phyloP scores from a whole-genome alignment of 2,888 invertebrate species.

The Sicus ferrugineus region DNA sequence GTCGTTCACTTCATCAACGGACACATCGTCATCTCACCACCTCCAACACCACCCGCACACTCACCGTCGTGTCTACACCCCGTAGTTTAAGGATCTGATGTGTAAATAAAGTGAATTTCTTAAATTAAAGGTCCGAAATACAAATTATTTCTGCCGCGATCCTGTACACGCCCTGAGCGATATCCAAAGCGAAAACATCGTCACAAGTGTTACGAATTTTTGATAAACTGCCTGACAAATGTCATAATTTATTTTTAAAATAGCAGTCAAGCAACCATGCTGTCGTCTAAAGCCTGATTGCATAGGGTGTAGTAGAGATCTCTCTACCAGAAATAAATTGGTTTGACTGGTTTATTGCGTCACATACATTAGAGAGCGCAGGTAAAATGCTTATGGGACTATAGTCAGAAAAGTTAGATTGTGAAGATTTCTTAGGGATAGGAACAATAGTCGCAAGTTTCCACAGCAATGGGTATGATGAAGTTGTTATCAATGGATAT shows the following conservation, averaged over 20 bases:
- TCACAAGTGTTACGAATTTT: neutral
- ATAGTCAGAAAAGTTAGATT: neutral
- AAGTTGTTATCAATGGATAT: too few species aligned
- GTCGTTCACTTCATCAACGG: too few species aligned
- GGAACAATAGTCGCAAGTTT: neutral
- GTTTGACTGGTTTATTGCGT: neutral
- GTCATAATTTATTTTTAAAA: neutral
- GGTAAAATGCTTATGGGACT: neutral
- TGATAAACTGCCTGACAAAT: neutral
- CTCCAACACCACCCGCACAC: too few species aligned
- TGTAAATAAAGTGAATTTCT: too few species aligned
- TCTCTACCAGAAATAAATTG: neutral
- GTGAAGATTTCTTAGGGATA: neutral
- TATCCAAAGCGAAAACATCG: too few species aligned
- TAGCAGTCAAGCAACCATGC: neutral
- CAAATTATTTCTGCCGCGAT: too few species aligned
- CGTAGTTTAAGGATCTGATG: too few species aligned
- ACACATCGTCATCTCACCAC: too few species aligned
- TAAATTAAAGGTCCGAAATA: too few species aligned
- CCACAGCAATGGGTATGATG: neutral
- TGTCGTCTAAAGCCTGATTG: neutral
- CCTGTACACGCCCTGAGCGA: too few species aligned
- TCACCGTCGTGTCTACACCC: too few species aligned
- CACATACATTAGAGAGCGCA: neutral
- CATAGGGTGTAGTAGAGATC: neutral